phyloP scores from a whole-genome alignment of 64 coral and sea anemone genomes.

The Astreopora myriophthalma region DNA sequence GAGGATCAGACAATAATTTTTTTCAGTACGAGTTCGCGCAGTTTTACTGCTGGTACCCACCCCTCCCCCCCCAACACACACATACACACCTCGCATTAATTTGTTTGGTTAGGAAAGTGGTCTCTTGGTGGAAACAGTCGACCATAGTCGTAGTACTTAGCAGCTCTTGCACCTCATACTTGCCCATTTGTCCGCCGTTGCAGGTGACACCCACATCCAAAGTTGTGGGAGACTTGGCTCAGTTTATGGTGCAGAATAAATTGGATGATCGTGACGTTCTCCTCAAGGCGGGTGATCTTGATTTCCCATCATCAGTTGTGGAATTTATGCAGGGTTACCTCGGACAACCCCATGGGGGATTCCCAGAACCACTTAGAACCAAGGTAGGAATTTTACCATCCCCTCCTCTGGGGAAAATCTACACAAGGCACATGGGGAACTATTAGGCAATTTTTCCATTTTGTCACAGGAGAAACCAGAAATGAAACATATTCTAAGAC shows the following conservation, averaged over 20 bases:
- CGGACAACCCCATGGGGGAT: slow-evolving; percentile 93
- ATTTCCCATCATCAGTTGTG: slow-evolving; percentile 90
- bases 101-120: no score
- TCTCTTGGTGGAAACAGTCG: no score
- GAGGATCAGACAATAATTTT: no score
- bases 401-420: not conserved
- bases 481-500: no score
- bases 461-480: no score
- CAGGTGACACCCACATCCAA: slow-evolving; percentile 98
- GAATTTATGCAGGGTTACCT: slow-evolving; percentile 98
- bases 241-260: slow-evolving; percentile 99
- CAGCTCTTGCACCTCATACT: not conserved
- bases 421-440: no score
- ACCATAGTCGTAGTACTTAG: no score
- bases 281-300: slow-evolving; percentile 73
- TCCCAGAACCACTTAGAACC: slow-evolving; percentile 94
- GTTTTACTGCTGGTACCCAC: no score
- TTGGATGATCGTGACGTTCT: slow-evolving; percentile 90
- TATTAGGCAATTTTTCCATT: no score
- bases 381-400: slow-evolving; percentile 51
- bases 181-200: not conserved
- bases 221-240: slow-evolving; percentile 95
- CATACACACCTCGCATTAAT: no score
- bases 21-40: no score
- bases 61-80: no score